Evolutionary conservation across 1,140 invertebrate species (phyloP), one percentile per base, ranked within the genome.

Genomic region (Sipha flava): DNA sequence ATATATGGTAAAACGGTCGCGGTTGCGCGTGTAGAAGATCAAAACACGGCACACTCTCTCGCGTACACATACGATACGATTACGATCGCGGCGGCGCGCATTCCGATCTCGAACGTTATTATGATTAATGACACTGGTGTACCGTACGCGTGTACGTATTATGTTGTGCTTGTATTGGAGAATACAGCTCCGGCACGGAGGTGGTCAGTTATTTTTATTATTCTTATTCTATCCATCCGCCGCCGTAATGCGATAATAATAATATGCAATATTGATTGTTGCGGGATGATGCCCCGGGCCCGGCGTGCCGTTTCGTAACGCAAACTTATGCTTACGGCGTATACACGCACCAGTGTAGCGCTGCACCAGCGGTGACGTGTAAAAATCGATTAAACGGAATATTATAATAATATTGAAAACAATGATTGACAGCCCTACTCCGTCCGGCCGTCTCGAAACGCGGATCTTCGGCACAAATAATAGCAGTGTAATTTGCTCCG

Each of bases 111-210:
- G 29, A 73, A 37, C 21, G 14, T 57, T 77, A 77, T 77, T 59
- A 77, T 77, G 73, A 77, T 77, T 77, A 77, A 77, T 75, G 72
- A 75, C 49, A 57, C 9, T 68, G 21, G 16, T 29, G 18, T 23
- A n/a, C 5, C 18, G 10, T 68, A 68, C 1, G 3, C 29, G 12
- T 45, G 43, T 26, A 5, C 4, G n/a, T n/a, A 29, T n/a, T 45
- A 47, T 70, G 45, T 5, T 45, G 23, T 45, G 9, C 9, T 31
- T 16, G 23, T 45, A n/a, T 31, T 37, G 72, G 7, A 34, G 26
- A 49, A 31, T 49, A 72, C 68, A 64, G 31, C 10, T 10, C 3
- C 9, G n/a, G 21, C 6, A 40, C 18, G 31, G 49, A 75, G 72
- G 47, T 75, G 49, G 72, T 75, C 49, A 54, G 47, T 54, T 72